These are phyloP conservation scores for Anaspis maculata DNA, from an alignment of 2,888 invertebrate species.

Conservation along the genomic window DNA sequence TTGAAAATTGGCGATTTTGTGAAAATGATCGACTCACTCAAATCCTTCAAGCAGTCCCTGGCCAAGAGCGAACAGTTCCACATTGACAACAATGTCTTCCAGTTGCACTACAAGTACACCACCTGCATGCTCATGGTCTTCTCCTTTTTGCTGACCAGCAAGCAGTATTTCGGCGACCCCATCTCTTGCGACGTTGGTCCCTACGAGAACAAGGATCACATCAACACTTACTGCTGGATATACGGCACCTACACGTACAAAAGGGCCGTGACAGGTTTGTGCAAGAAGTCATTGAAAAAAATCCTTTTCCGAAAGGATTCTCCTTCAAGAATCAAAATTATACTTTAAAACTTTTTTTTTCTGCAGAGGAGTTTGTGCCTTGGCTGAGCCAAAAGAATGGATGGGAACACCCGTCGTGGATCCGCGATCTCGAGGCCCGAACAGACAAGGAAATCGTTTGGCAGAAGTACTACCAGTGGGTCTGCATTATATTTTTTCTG, in stretches of 20 bases:
- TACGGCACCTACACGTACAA: slow-evolving; percentile 60
- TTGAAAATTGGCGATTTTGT: neutral
- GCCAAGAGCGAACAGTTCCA: slow-evolving; percentile 58
- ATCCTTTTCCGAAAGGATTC: no score
- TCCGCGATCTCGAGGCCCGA: no score
- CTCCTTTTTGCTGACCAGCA: slow-evolving; percentile 66
- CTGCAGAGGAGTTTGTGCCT: no score
- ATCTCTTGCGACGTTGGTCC: slow-evolving; percentile 52
- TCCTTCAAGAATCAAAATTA: no score
- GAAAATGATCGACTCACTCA: slow-evolving; percentile 57
- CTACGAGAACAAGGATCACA: slow-evolving; percentile 50
- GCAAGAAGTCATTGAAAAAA: no score
- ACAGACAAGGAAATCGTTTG: slow-evolving; percentile 47
- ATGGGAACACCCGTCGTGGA: no score
- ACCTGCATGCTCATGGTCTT: slow-evolving; percentile 64
- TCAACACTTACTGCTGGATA: slow-evolving; percentile 75
- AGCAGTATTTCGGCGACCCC: slow-evolving; percentile 80
- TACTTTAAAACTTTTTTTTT: no score
- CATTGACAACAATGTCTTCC: slow-evolving; percentile 69
- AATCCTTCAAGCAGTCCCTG: slow-evolving; percentile 58
- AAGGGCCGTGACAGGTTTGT: slow-evolving; percentile 40
- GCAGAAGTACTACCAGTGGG: slow-evolving; percentile 66
- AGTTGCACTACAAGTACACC: slow-evolving; percentile 66
- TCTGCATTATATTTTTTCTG: slow-evolving; percentile 57
- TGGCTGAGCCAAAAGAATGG: no score